Evolutionary conservation across 2,888 invertebrate species (phyloP), one percentile per base, ranked within the genome.

Genomic region (Hyppa rectilinea): DNA sequence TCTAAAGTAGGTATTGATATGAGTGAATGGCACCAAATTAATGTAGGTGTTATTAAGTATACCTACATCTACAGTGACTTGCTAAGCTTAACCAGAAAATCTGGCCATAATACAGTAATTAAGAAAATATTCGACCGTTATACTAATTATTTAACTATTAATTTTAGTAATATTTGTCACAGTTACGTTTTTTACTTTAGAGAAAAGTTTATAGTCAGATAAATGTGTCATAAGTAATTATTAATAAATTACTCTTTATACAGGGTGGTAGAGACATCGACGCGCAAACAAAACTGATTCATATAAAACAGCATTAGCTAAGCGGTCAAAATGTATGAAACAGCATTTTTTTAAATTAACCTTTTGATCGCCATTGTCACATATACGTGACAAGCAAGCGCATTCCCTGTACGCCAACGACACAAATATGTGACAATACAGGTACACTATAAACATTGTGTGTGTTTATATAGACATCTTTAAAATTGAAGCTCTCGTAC

Each of bases 111-210:
- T 50, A 72, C 29, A 69, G 20, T 38, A 53, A 43, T 43, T 26
- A 53, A 59, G 20, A 52, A 31, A 9, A 23, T 73, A 36, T 59
- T 71, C 49, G 78, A 61, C 78, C 72, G n/a, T 45, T 38, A 72
- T 12, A 56, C n/a, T n/a, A n/a, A n/a, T 23, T 50, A 43, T 23
- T 58, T 26, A 29, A 43, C 14, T 61, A 43, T 45, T 72, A 36
- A 29, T 56, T 26, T 36, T 47, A 40, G 34, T 45, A 6, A 56
- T 73, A 52, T 61, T 75, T 55, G 66, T 56, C 52, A 43, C 63
- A 78, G 23, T 75, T 31, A 31, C n/a, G 38, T 69, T 23, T 31
- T 71, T 31, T 56, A 26, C 3, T 68, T 26, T 43, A 40, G 12
- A 75, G 9, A 29, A 66, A 66, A 26, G 20, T 62, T 34, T 45